These are phyloP conservation scores for Salticus scenicus DNA, from an alignment of 2,888 invertebrate genomes.

Conservation along the genomic window DNA sequence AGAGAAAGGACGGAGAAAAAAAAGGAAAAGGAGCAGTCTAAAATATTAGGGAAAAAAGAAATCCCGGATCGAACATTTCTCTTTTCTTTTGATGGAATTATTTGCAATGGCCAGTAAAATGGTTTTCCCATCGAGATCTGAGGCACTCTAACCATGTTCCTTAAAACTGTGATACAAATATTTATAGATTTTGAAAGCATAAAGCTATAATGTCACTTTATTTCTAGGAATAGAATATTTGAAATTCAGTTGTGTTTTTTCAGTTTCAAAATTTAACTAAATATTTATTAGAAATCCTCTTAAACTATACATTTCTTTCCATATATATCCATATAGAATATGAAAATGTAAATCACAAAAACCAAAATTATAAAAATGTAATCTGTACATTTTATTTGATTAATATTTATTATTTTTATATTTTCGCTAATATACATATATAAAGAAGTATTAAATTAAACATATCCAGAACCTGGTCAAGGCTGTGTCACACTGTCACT, in stretches of 20 bases:
- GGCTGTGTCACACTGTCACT: no score
- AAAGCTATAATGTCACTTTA: neutral
- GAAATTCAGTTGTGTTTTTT: neutral
- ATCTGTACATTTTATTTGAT: no score
- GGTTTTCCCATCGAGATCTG: neutral
- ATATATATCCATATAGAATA: no score
- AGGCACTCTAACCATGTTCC: neutral
- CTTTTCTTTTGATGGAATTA: constrained; percentile 7
- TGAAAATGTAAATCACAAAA: no score
- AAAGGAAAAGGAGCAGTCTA: neutral
- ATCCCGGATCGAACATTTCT: neutral
- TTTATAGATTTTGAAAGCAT: neutral
- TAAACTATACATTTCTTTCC: no score
- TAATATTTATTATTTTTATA: no score
- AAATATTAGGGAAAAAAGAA: constrained; percentile 5
- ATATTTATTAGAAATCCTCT: no score
- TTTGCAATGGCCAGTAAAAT: neutral
- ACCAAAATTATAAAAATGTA: no score
- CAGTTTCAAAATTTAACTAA: no score
- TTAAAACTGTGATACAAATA: neutral
- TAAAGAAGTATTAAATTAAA: no score
- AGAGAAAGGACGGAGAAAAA: neutral
- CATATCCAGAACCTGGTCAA: no score
- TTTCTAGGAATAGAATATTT: neutral
- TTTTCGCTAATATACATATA: no score